A percentile compares a stretch with the other conserved stretches of the same genome.
phyloP scores from a whole-genome alignment of 2,797 vertebrate genomes.

The Microchirus variegatus region DNA sequence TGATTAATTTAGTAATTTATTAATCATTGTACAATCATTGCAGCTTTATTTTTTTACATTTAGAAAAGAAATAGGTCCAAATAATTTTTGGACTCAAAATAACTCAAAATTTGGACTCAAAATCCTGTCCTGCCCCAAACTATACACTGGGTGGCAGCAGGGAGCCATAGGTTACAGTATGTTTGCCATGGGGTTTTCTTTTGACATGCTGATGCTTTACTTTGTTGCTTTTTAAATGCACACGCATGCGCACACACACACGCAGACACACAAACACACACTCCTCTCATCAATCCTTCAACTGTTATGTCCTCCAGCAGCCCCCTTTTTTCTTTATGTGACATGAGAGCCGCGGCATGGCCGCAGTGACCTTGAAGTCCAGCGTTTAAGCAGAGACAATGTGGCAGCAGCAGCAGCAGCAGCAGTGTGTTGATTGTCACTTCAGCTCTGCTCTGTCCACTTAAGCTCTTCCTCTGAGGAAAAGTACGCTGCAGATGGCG shows the following conservation, averaged over 20 bases:
- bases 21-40: too few species aligned
- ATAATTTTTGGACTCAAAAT: too few species aligned
- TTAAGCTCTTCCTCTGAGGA: slow-evolving; percentile 54
- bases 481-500: slow-evolving; percentile 26
- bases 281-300: slow-evolving; percentile 9
- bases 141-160: slow-evolving; percentile 60
- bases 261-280: not conserved
- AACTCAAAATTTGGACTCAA: too few species aligned
- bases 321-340: slow-evolving; percentile 21
- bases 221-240: not conserved
- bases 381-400: slow-evolving; percentile 32
- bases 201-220: slow-evolving; percentile 8
- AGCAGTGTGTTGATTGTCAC: slow-evolving; percentile 19
- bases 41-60: too few species aligned
- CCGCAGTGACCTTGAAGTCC: slow-evolving; percentile 27
- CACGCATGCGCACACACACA: not conserved
- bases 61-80: too few species aligned
- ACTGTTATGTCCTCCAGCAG: slow-evolving; percentile 4
- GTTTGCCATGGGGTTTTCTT: not conserved
- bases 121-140: slow-evolving; percentile 2
- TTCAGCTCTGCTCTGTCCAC: slow-evolving; percentile 15
- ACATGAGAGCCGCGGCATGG: slow-evolving; percentile 4
- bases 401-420: slow-evolving; percentile 3
- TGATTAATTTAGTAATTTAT: too few species aligned
- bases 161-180: slow-evolving; percentile 3